These are phyloP conservation scores for Tadarida brasiliensis DNA, from an alignment of 2,797 vertebrate genomes.

Conservation along the genomic window DNA sequence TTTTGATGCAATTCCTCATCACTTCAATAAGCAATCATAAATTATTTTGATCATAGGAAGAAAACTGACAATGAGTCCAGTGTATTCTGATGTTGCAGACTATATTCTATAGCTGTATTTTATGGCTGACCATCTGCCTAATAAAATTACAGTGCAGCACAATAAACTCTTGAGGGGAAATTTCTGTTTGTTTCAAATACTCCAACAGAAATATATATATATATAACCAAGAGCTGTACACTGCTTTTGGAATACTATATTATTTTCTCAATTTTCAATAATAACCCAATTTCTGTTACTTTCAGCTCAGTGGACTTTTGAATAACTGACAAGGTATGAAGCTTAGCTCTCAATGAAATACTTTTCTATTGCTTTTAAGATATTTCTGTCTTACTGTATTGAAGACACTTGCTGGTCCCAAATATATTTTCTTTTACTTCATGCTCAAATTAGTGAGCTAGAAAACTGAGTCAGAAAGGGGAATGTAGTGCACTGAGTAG, in stretches of 20 bases:
- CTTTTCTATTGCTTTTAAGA: background rate
- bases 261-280: constrained; percentile 72
- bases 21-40: background rate
- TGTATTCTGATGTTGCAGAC: background rate
- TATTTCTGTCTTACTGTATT: background rate
- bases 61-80: background rate
- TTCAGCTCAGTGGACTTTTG: constrained; percentile 68
- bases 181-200: constrained; percentile 46
- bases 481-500: background rate
- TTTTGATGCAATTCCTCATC: background rate
- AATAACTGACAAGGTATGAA: constrained; percentile 52
- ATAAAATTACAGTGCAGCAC: background rate
- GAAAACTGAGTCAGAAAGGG: background rate
- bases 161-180: constrained; percentile 17
- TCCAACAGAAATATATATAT: background rate
- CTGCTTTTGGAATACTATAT: constrained; percentile 13
- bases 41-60: background rate
- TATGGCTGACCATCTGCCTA: background rate
- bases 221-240: background rate
- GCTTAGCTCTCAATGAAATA: constrained; percentile 27
- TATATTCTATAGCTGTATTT: background rate
- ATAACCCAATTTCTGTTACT: constrained; percentile 73
- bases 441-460: background rate
- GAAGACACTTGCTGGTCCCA: background rate
- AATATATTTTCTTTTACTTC: background rate